Base-by-base conservation (phyloP, 2,888 invertebrate genomes). In the Drosophila nigricruria region DNA sequence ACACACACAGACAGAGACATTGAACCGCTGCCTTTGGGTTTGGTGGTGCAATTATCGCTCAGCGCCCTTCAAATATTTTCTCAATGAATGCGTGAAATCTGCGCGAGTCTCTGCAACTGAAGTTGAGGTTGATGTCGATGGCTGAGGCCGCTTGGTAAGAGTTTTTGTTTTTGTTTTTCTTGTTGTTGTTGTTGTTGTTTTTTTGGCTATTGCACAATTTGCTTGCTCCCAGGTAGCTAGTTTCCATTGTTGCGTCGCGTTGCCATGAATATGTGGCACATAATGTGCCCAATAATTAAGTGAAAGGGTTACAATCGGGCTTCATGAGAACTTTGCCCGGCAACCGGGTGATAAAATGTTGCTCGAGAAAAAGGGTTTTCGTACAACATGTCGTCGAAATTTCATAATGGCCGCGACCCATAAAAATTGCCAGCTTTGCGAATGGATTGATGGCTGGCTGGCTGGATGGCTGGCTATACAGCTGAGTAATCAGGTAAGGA, bases 221-320 rank as follows among this genome's bases (percentile, higher is more conserved):
- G 57, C 10, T 9, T 27, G 52, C 42, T 60, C 5, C 49, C 75
- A 76, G 71, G 71, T 79, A 79, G 70, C 57, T 82, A 87, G 84
- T 87, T 87, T 84, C 67, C 85, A 87, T 82, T 87, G 82, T 78
- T 25, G 20, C 43, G 30, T 27, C 57, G 18, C 59, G 82, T 80
- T 84, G 89, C 89, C 87, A 84, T 88, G 89, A 84, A 78, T 82
- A 85, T 83, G 77, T 83, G 77, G 86, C 74, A 88, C 84, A 84
- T 88, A 74, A 84, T 84, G 89, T 88, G 81, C 89, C 89, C 84
- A 84, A 84, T 88, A 84, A 84, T 84, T 81, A 85, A 81, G 88
- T 89, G 83, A 85, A 85, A 89, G 85, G 89, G 89, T 87, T 87
- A 85, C 85, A 85, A 85, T 81, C 49, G 20, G 89, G 77, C 81